phyloP scores from a whole-genome alignment of 2,113 vertebrate genomes.

The Ellobius talpinus region DNA sequence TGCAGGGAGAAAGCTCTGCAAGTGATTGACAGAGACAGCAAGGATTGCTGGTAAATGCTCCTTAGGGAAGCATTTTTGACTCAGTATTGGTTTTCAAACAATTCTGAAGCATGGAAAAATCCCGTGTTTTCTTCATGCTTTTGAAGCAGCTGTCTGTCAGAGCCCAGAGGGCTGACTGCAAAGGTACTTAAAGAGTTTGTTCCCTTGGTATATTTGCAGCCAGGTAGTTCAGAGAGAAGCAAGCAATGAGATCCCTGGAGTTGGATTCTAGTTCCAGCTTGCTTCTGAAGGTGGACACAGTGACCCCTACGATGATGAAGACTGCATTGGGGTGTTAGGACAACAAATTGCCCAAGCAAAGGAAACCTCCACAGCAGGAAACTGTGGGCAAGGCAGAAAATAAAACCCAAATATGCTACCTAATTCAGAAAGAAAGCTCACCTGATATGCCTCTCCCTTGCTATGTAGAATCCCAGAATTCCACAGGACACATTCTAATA shows the following conservation, averaged over 20 bases:
- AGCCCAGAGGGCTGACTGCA: slow-evolving; percentile 27
- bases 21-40: slow-evolving; percentile 55
- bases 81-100: slow-evolving; percentile 70
- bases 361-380: neutral
- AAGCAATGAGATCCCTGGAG: neutral
- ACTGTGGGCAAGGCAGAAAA: neutral
- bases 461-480: neutral
- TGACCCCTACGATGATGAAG: neutral
- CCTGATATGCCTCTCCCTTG: neutral
- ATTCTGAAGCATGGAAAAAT: slow-evolving; percentile 59
- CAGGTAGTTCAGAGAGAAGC: neutral
- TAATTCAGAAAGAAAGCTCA: slow-evolving; percentile 17
- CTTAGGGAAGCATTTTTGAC: slow-evolving; percentile 62
- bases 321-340: neutral
- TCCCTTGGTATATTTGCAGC: neutral
- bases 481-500: neutral
- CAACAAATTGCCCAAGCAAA: neutral
- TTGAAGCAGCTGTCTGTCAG: slow-evolving; percentile 59
- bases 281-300: neutral
- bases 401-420: neutral
- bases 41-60: slow-evolving; percentile 62
- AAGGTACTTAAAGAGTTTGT: neutral
- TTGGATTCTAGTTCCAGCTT: neutral
- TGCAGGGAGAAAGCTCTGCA: neutral
- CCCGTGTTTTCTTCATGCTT: slow-evolving; percentile 37